Evolutionary conservation across 2,113 vertebrate species (phyloP).

Genomic region (Micromys minutus): DNA sequence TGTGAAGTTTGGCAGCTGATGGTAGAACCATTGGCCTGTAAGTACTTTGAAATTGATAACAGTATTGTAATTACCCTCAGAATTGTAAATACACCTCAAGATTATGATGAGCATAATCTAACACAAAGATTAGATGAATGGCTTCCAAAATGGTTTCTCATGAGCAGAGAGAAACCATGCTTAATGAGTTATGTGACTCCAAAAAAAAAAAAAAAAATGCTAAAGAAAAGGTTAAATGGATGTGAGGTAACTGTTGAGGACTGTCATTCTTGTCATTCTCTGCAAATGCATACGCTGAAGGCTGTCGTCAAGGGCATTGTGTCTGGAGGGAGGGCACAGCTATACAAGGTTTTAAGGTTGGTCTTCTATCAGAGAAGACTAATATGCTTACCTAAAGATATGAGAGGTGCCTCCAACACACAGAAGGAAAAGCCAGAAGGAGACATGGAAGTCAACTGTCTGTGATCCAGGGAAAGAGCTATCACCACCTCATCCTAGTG

Average conservation of each 20-base stretch:
- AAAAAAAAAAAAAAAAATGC: too few species aligned
- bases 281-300: background rate
- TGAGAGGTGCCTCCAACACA: background rate
- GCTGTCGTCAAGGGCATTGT: background rate
- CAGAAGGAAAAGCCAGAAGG: background rate
- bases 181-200: background rate
- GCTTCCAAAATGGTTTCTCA: background rate
- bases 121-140: background rate
- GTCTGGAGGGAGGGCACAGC: background rate
- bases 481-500: background rate
- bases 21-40: background rate
- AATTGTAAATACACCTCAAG: background rate
- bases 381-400: background rate
- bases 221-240: background rate
- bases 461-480: background rate
- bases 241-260: background rate
- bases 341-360: background rate
- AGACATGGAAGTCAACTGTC: background rate
- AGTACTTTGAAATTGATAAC: conserved; percentile 27
- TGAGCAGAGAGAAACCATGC: background rate
- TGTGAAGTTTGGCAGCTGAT: background rate
- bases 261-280: background rate
- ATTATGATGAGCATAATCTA: background rate
- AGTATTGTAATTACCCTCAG: background rate
- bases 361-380: background rate